Percentiles rank a stretch among this genome's conserved stretches.
Evolutionary conservation across 2,888 invertebrate species (phyloP).

Genomic region (Zhuqinia jingwanae): DNA sequence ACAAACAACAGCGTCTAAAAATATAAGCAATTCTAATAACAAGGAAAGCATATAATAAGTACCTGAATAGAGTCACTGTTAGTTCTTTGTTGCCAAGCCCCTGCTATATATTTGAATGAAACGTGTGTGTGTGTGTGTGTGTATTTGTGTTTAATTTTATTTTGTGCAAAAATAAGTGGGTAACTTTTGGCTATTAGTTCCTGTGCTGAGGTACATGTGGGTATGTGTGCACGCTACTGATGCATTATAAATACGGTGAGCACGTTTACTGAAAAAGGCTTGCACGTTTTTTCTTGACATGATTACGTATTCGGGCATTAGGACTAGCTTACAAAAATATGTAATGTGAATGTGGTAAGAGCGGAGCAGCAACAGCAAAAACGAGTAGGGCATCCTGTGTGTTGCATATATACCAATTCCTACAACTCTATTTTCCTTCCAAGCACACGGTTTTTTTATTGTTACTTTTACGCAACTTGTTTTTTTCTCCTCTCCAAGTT

Average conservation of each 20-base stretch:
- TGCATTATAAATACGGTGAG: slow-evolving; percentile 54
- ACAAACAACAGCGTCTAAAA: too few relatives aligned
- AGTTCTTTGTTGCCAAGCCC: not conserved
- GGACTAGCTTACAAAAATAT: not conserved
- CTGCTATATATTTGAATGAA: slow-evolving; percentile 9
- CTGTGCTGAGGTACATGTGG: not conserved
- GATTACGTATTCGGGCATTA: slow-evolving; percentile 42
- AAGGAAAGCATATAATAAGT: not conserved
- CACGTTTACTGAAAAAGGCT: slow-evolving; percentile 48
- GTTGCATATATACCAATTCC: not conserved
- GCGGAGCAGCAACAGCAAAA: not conserved
- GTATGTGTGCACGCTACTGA: too few relatives aligned
- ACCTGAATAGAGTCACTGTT: not conserved
- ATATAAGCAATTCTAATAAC: too few relatives aligned
- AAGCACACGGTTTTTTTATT: not conserved
- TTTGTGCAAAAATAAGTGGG: slow-evolving; percentile 20
- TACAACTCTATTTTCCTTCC: not conserved
- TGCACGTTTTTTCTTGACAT: slow-evolving; percentile 44
- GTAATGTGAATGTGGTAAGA: not conserved
- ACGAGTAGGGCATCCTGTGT: slow-evolving; percentile 20
- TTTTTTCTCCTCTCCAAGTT: too few relatives aligned
- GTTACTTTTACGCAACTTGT: not conserved
- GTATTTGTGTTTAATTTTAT: slow-evolving; percentile 29
- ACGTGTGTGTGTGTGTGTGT: too few relatives aligned
- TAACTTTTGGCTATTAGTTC: slow-evolving; percentile 49